A percentile compares a stretch with the other conserved stretches of the same genome.
Evolutionary conservation across 30 jellyfish, hydroid and myxozoan genomes (phyloP).

Genomic region (Aurelia aurita): DNA sequence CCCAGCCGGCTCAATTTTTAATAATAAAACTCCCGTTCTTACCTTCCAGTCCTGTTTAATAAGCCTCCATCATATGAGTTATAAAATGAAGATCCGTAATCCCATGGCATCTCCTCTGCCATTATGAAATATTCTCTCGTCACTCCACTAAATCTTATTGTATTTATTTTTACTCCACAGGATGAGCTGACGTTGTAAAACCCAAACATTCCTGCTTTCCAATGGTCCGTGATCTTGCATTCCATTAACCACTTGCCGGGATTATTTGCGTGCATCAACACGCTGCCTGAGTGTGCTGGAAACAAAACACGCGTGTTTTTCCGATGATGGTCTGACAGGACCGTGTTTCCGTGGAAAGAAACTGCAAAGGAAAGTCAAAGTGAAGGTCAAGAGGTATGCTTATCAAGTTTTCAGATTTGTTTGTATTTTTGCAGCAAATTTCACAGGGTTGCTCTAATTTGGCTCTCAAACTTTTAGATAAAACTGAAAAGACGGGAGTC

Average conservation of each 20-base stretch:
- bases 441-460: too few species aligned
- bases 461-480: too few species aligned
- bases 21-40: too few species aligned
- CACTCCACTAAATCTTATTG: constrained; percentile 15
- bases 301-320: constrained; percentile 45
- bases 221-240: constrained; percentile 46
- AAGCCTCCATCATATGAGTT: constrained; percentile 54
- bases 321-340: constrained; percentile 70
- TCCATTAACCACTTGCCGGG: constrained; percentile 63
- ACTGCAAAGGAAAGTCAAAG: constrained; percentile 1
- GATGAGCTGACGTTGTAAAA: constrained; percentile 36
- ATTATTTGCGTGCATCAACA: constrained; percentile 48
- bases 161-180: constrained; percentile 31
- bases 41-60: constrained; percentile 35
- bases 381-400: neutral
- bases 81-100: constrained; percentile 26
- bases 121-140: constrained; percentile 41
- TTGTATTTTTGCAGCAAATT: too few species aligned
- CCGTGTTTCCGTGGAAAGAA: constrained; percentile 52
- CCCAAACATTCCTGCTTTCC: constrained; percentile 60
- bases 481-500: too few species aligned
- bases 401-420: too few species aligned
- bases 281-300: constrained; percentile 73
- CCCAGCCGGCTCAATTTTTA: too few species aligned
- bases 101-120: constrained; percentile 65